phyloP scores from a whole-genome alignment of 2,888 invertebrate species.

The Ramazzottius varieornatus region DNA sequence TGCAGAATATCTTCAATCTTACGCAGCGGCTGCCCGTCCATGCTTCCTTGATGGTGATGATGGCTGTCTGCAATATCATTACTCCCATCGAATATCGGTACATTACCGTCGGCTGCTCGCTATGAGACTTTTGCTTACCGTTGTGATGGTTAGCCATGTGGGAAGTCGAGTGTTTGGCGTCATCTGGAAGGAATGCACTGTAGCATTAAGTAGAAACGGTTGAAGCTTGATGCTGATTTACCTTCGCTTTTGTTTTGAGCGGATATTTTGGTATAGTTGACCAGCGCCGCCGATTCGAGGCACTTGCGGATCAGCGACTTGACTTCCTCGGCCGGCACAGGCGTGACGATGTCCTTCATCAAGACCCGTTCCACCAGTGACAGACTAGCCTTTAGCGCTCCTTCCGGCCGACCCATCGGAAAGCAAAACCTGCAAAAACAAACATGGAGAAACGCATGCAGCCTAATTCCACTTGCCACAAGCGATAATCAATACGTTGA shows the following conservation, averaged over 20 bases:
- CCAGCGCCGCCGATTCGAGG: constrained; percentile 82
- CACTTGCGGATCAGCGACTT: constrained; percentile 82
- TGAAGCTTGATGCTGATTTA: too few relatives aligned
- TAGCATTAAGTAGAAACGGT: too few relatives aligned
- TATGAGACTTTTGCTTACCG: too few relatives aligned
- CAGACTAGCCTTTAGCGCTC: constrained; percentile 78
- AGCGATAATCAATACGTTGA: background rate
- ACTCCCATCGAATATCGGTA: too few relatives aligned
- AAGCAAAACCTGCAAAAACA: constrained; percentile 50
- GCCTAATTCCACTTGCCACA: background rate
- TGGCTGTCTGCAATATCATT: background rate
- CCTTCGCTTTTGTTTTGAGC: constrained; percentile 81
- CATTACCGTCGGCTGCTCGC: too few relatives aligned
- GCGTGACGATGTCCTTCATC: constrained; percentile 96
- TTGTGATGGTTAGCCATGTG: too few relatives aligned
- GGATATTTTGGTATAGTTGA: constrained; percentile 84
- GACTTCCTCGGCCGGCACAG: constrained; percentile 81
- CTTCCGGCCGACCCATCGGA: constrained; percentile 95
- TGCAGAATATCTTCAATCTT: constrained; percentile 74
- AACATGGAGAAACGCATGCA: background rate
- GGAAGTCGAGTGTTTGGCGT: too few relatives aligned
- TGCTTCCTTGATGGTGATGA: too few relatives aligned
- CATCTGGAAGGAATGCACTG: too few relatives aligned
- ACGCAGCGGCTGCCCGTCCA: constrained; percentile 21
- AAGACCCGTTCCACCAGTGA: constrained; percentile 76